Conservation (phyloP, 2,888 invertebrate species). For the Ptilodon capucinus region DNA sequence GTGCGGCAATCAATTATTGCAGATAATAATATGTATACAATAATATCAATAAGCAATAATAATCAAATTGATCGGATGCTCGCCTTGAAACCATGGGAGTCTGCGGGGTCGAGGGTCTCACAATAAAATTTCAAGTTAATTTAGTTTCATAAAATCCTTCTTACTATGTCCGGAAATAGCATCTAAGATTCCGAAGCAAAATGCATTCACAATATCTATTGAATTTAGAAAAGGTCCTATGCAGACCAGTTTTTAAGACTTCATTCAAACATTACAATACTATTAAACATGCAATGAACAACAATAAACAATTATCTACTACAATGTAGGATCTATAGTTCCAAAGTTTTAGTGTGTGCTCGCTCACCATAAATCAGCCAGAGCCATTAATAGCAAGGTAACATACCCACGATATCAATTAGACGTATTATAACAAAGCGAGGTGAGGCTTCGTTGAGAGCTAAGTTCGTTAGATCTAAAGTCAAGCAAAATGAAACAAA, state of each 20-base stretch:
- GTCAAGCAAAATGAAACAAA: no score
- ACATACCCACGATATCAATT: neutral
- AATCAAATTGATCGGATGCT: neutral
- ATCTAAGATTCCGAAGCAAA: no score
- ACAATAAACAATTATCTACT: neutral
- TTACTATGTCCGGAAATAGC: no score
- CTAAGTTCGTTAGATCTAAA: neutral
- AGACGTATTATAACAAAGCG: neutral
- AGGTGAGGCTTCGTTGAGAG: neutral
- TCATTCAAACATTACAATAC: neutral
- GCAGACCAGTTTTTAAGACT: no score
- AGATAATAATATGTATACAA: neutral
- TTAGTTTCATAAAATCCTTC: no score
- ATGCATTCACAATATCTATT: no score
- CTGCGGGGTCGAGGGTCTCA: neutral
- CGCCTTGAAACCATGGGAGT: neutral
- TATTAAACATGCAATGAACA: neutral
- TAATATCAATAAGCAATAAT: neutral
- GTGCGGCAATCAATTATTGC: neutral
- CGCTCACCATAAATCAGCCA: neutral
- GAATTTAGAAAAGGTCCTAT: no score
- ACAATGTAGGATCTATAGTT: neutral
- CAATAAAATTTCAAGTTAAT: neutral
- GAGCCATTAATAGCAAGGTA: neutral
- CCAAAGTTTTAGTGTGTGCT: neutral